Conservation (phyloP, 1,140 invertebrate species). For the Leucophenga varia region DNA sequence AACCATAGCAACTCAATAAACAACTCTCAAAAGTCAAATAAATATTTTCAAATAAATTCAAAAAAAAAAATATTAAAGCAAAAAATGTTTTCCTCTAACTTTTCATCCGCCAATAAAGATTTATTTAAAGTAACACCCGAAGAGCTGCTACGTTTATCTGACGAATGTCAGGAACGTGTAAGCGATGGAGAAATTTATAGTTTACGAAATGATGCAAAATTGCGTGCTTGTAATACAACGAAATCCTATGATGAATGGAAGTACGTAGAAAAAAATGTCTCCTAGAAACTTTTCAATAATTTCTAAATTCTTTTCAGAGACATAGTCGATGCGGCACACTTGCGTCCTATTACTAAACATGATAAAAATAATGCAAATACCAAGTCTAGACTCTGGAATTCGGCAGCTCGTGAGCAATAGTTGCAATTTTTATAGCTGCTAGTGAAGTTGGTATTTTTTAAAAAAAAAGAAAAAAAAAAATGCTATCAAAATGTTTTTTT, state of each 20-base stretch:
- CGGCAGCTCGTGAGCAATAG: conserved; percentile 28
- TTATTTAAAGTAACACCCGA: conserved; percentile 31
- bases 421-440: too few species aligned
- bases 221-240: conserved; percentile 61
- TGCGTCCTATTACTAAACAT: conserved; percentile 50
- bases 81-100: neutral
- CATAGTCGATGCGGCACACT: conserved; percentile 58
- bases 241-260: conserved; percentile 65
- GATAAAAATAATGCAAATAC: conserved; percentile 54
- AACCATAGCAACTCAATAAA: too few species aligned
- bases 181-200: conserved; percentile 60
- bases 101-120: too few species aligned
- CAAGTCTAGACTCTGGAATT: conserved; percentile 47
- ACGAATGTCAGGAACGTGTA: conserved; percentile 30
- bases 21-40: too few species aligned
- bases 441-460: too few species aligned
- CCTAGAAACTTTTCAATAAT: neutral
- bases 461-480: too few species aligned
- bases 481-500: too few species aligned
- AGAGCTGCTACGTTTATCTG: conserved; percentile 33
- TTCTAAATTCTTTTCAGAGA: conserved; percentile 34
- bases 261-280: conserved; percentile 27
- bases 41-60: too few species aligned
- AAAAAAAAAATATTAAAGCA: neutral
- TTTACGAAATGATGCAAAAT: conserved; percentile 64